These are phyloP conservation scores for Stratiolaelaps scimitus DNA, from an alignment of 1,140 invertebrate species.

Conservation along the genomic window DNA sequence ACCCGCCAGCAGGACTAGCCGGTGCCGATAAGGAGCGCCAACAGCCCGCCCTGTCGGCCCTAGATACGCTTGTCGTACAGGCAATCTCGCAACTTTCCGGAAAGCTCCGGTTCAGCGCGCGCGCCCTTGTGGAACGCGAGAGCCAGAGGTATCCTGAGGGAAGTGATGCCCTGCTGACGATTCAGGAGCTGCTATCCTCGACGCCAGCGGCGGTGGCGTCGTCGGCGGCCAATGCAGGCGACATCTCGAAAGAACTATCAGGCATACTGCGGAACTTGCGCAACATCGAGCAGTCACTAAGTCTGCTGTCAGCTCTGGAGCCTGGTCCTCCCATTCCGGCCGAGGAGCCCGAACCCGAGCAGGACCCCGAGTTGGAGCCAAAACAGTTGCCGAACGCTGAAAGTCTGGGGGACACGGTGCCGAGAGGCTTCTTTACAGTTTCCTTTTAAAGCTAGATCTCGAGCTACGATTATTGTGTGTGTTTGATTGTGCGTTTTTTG, in stretches of 20 bases:
- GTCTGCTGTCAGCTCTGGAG: background rate
- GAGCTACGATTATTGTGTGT: background rate
- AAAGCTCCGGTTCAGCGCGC: conserved; percentile 46
- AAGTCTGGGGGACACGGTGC: conserved; percentile 7
- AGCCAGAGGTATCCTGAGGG: conserved; percentile 35
- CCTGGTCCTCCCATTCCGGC: background rate
- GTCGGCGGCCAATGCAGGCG: background rate
- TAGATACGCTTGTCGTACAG: conserved; percentile 49
- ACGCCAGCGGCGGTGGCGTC: background rate
- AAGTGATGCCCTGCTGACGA: conserved; percentile 1
- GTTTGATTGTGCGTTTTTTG: too few species aligned
- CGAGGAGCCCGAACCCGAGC: background rate
- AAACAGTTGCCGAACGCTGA: conserved; percentile 16
- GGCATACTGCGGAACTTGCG: background rate
- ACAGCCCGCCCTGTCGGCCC: conserved; percentile 35
- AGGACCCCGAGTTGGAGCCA: background rate
- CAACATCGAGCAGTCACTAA: conserved; percentile 6
- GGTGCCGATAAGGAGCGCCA: conserved; percentile 8
- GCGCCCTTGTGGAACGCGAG: conserved; percentile 38
- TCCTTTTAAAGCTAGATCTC: conserved; percentile 2
- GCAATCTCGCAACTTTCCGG: conserved; percentile 49
- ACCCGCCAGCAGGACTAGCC: conserved; percentile 24
- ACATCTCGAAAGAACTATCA: conserved; percentile 18
- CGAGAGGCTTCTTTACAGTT: conserved; percentile 15
- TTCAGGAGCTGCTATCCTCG: conserved; percentile 9